A percentile compares a stretch with the other conserved stretches of the same genome.
phyloP scores from a whole-genome alignment of 2,888 invertebrate species.

The Euspilapteryx auroguttella region DNA sequence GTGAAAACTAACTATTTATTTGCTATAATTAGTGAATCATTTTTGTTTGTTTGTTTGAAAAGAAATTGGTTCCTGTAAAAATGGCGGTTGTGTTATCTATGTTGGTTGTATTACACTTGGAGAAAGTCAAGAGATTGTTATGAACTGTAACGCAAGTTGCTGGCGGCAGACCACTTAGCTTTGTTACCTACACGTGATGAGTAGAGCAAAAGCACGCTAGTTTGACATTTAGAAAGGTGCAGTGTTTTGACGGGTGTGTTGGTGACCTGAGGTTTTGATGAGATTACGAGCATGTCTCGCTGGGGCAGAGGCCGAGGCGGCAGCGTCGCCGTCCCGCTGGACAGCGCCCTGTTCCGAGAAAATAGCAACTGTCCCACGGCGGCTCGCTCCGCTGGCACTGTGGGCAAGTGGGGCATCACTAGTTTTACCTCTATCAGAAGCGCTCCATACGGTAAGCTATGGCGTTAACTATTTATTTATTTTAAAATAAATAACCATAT shows the following conservation, averaged over 20 bases:
- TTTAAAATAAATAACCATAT: too few species aligned
- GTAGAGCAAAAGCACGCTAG: too few species aligned
- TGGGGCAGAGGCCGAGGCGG: constrained; percentile 65
- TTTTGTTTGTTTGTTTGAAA: constrained; percentile 24
- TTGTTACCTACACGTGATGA: constrained; percentile 19
- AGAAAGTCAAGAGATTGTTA: constrained; percentile 27
- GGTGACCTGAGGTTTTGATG: constrained; percentile 51
- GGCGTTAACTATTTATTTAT: too few species aligned
- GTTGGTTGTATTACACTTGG: constrained; percentile 40
- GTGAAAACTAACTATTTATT: constrained; percentile 14
- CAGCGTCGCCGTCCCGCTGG: constrained; percentile 66
- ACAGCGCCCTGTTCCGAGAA: constrained; percentile 66
- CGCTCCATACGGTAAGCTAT: constrained; percentile 67
- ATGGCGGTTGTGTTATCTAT: constrained; percentile 62
- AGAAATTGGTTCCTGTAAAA: constrained; percentile 50
- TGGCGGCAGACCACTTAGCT: constrained; percentile 2
- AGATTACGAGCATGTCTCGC: constrained; percentile 63
- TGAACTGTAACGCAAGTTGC: constrained; percentile 6
- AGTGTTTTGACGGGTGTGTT: constrained; percentile 30
- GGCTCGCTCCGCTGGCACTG: constrained; percentile 86
- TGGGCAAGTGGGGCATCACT: constrained; percentile 94
- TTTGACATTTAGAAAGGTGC: constrained; percentile 34
- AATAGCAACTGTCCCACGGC: constrained; percentile 87
- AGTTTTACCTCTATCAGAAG: constrained; percentile 89
- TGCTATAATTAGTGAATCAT: not conserved